These are phyloP conservation scores for Laterallus jamaicensis DNA, from an alignment of 2,113 vertebrate genomes.

Conservation along the genomic window DNA sequence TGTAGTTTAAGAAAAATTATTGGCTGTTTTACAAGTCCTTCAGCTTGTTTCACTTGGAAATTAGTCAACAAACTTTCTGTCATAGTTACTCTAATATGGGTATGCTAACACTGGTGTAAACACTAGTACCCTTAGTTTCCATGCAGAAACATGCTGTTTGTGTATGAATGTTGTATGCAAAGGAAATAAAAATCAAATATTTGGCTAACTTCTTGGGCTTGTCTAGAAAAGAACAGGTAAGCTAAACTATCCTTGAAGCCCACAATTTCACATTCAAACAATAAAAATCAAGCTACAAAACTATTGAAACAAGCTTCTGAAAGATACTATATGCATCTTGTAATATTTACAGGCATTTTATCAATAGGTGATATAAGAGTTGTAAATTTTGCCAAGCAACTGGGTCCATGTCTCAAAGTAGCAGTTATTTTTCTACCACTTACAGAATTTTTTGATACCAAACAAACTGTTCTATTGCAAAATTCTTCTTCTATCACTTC, in stretches of 20 bases:
- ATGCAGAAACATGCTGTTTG: not conserved
- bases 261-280: not conserved
- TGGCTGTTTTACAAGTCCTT: not conserved
- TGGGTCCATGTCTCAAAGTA: not conserved
- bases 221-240: not conserved
- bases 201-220: not conserved
- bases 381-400: not conserved
- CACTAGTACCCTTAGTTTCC: not conserved
- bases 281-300: not conserved
- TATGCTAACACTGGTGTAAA: not conserved
- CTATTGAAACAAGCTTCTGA: not conserved
- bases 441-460: not conserved
- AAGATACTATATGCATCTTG: not conserved
- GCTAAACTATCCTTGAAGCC: not conserved
- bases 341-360: constrained; percentile 14
- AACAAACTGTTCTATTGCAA: not conserved
- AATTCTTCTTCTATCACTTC: not conserved
- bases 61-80: not conserved
- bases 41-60: not conserved
- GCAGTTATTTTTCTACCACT: not conserved
- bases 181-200: not conserved
- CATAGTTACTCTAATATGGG: not conserved
- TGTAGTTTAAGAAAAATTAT: not conserved
- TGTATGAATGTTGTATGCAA: not conserved
- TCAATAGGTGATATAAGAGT: not conserved